Percentiles rank a stretch among this genome's conserved stretches.
These are phyloP conservation scores for Sialis lutaria DNA, from an alignment of 2,888 invertebrate genomes.

Conservation along the genomic window DNA sequence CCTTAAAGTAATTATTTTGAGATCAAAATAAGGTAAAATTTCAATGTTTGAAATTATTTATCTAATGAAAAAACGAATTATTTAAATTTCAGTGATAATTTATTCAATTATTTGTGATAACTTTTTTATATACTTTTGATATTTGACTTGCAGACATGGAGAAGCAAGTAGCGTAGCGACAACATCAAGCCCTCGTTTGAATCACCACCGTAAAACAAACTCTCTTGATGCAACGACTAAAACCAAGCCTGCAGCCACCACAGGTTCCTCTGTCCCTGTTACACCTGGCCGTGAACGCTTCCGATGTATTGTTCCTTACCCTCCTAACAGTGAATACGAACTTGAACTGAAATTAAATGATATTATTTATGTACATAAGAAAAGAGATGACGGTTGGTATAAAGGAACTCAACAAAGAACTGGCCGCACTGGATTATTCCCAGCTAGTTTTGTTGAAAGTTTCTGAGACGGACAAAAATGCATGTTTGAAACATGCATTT, in stretches of 20 bases:
- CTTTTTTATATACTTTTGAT: neutral
- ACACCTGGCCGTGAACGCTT: constrained; percentile 35
- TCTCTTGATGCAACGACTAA: constrained; percentile 54
- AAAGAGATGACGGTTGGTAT: constrained; percentile 91
- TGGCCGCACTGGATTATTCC: constrained; percentile 85
- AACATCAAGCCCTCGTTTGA: constrained; percentile 21
- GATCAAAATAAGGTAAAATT: no score
- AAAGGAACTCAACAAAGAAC: constrained; percentile 82
- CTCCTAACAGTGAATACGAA: constrained; percentile 86
- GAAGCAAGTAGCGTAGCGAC: neutral
- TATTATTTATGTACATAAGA: constrained; percentile 78
- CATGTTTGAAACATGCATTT: constrained; percentile 2
- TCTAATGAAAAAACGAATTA: no score
- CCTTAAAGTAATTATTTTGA: no score
- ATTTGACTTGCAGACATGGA: neutral
- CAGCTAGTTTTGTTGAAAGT: constrained; percentile 76
- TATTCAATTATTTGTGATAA: neutral
- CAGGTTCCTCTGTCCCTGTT: constrained; percentile 12
- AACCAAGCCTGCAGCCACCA: constrained; percentile 18
- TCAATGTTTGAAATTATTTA: no score
- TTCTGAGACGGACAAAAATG: constrained; percentile 7
- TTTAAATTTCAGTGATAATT: no score
- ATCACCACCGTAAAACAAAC: constrained; percentile 63
- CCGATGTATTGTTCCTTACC: constrained; percentile 85
- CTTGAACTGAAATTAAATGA: constrained; percentile 80